Base-by-base conservation (phyloP, 1,140 invertebrate species). In the Choristoneura fumiferana region DNA sequence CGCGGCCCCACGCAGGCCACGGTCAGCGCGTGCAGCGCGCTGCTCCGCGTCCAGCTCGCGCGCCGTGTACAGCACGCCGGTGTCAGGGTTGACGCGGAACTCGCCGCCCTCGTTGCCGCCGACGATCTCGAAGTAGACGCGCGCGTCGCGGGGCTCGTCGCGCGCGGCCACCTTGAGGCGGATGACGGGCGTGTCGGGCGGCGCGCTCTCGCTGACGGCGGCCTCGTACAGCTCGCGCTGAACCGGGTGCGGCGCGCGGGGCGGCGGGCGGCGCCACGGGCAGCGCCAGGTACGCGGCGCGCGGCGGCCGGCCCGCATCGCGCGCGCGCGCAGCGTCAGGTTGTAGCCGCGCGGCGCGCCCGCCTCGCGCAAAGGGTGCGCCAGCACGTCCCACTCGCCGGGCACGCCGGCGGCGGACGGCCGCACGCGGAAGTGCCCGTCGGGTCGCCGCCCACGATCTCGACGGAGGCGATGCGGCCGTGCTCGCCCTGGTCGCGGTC, bases 1-100 rank as follows among this genome's bases (percentile, higher is more conserved):
- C 96, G 0, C 95, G 96, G 76, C 96, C 98, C 96, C 9, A 96
- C 93, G 1, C 96, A 97, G 1, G 96, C 96, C 0, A 99, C 95
- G 0, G 96, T 98, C 4, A 99, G 85, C 1, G 95, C 96, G 80
- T 99, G 99, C 67, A 96, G 93, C 0, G 96, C 96, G 95, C 5
- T 84, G 92, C 90, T 99, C 98, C 0, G 96, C 95, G 77, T 99
- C 98, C 1, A 99, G 89, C 36, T 87, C 84, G 8, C 95, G 93
- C 17, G 95, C 93, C 0, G 96, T 97, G 71, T 96, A 97, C 0
- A 99, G 81, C 90, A 98, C 95, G 0, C 97, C 98, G 0, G 96
- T 97, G 65, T 95, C 93, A 0, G 95, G 93, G 81, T 98, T 96
- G 8, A 99, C 93, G 35, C 92, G 89, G 80, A 99, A 99, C 70